Evolutionary conservation across 2,113 vertebrate genomes (phyloP), one percentile per base, ranked within the genome.

Genomic region (Muntiacus reevesi): DNA sequence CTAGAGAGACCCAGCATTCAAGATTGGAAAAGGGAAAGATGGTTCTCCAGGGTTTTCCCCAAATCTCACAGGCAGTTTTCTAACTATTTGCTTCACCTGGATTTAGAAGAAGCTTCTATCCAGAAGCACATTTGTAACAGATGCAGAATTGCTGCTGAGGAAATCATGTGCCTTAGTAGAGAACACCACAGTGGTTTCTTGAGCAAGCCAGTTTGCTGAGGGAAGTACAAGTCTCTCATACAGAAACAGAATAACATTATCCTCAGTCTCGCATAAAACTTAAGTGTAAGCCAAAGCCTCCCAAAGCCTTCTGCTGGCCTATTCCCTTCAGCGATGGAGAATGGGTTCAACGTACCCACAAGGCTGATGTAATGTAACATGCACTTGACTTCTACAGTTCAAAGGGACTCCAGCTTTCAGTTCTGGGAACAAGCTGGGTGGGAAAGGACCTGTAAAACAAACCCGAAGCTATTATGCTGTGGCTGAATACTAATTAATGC

Each of bases 21-120:
- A 87, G 15, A 36, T 25, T 62, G 57, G 15, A 89, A 96, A 74
- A 76, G 19, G 28, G 30, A 90, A 89, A 87, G 33, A 64, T 60
- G 28, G 2, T 14, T 94, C 36, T 97, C 28, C 33, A 83, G 30
- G 45, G 19, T 55, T 92, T 96, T 89, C 21, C 60, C 27, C 67
- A 82, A 78, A 89, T 57, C 62, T 21, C 17, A 52, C 25, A 27
- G 1, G 12, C 13, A 64, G 2, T 64, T 92, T 96, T 84, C 30
- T 84, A 87, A 92, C 27, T 55, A 89, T 67, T 86, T 45, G 7
- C 16, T 96, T 93, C 14, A 55, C 5, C 2, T 30, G 15, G 2
- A 94, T 87, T 96, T 88, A 87, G 71, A 97, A 94, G 43, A 84
- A 30, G 50, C 2, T 87, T 91, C 92, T 97, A 71, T 86, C 64